Conservation (phyloP, 2,888 invertebrate genomes). For the Perithous albicinctus region DNA sequence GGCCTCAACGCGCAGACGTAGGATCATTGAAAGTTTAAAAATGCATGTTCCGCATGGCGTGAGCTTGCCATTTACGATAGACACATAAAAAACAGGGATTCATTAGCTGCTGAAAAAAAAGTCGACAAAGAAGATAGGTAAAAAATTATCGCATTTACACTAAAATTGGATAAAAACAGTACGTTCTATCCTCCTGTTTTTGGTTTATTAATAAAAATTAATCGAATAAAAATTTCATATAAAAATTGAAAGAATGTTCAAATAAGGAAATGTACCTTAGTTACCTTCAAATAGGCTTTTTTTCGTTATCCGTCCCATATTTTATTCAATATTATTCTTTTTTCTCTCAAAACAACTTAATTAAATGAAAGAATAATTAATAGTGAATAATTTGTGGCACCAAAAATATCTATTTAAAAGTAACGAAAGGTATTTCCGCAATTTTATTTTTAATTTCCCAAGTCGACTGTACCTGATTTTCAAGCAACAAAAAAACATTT, state of each 20-base stretch:
- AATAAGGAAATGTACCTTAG: not conserved
- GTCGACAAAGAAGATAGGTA: conserved; percentile 28
- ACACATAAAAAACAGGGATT: not conserved
- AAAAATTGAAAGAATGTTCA: not conserved
- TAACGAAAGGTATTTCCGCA: not conserved
- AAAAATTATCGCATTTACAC: not conserved
- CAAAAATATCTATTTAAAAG: not conserved
- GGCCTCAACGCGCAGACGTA: conserved; percentile 32
- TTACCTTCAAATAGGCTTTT: conserved; percentile 1
- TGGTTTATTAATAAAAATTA: no score
- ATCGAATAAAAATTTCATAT: no score
- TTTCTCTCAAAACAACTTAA: not conserved
- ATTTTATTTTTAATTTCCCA: not conserved
- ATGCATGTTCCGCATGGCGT: conserved; percentile 1
- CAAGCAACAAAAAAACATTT: not conserved
- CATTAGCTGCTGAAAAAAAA: conserved; percentile 35
- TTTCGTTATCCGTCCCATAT: not conserved
- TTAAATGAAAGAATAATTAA: not conserved
- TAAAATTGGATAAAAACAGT: not conserved
- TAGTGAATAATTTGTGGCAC: not conserved
- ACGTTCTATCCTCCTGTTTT: not conserved
- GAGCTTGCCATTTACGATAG: conserved; percentile 6
- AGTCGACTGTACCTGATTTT: conserved; percentile 21
- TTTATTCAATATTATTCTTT: not conserved
- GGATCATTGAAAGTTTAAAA: conserved; percentile 34